Evolutionary conservation across 2,113 vertebrate genomes (phyloP), one percentile per base, ranked within the genome.

Genomic region (Tragelaphus buxtoni): DNA sequence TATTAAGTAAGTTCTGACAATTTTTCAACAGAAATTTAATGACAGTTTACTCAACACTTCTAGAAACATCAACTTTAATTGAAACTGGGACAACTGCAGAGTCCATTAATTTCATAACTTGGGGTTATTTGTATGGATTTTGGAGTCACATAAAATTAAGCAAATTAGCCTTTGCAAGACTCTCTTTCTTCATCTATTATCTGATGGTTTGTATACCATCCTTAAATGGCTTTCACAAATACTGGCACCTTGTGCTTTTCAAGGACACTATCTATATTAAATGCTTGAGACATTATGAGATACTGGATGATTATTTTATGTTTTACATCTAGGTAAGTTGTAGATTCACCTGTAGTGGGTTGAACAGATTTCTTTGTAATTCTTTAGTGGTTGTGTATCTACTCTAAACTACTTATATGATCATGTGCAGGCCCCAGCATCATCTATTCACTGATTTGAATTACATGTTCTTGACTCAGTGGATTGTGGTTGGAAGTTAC

Each of bases 1-100:
- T n/a, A 3, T 39, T 93, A 85, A 97, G 20, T 82, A 51, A 95
- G 88, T 63, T 90, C 39, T 94, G 47, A 90, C 35, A 91, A 47
- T 22, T 61, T 91, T 58, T 85, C 45, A 86, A 35, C 28, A 83
- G 79, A 74, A 91, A 84, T n/a, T 87, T 51, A 87, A 13, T 91
- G n/a, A 53, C 45, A 51, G 26, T 56, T 88, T 74, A 74, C 20
- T 90, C n/a, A 92, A 60, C 1, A 53, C 20, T 74, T 95, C 26
- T 28, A 39, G 58, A 93, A 85, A 45, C 63, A 35, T 60, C 95
- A 22, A 10, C 3, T 87, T 88, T 88, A 28, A 79, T 60, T 85
- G 83, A 24, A 86, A 30, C 20, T 82, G 8, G 13, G 79, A 74
- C 79, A 83, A 63, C 1, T 81, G 9, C 2, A 74, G 76, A 14